Conservation (phyloP, 2,113 vertebrate species). For the Cyprinodon brontotheroides region DNA sequence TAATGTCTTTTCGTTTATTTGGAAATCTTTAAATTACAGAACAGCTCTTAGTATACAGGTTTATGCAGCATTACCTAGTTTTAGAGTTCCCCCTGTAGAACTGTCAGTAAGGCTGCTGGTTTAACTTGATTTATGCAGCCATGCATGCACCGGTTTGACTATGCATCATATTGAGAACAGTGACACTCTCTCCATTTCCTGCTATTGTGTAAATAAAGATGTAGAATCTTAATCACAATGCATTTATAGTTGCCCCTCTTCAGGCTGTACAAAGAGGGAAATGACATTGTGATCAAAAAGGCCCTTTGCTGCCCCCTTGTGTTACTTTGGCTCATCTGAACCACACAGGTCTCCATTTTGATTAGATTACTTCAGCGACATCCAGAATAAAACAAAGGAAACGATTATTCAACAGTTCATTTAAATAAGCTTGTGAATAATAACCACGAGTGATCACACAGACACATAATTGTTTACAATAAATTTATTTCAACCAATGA, state of each 20-base stretch:
- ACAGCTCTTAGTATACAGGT: neutral
- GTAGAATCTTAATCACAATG: neutral
- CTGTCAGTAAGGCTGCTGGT: neutral
- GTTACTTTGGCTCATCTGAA: conserved; percentile 8
- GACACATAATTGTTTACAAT: conserved; percentile 16
- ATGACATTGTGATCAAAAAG: conserved; percentile 4
- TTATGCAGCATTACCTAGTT: neutral
- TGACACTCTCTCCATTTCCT: neutral
- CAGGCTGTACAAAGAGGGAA: neutral
- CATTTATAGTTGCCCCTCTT: neutral
- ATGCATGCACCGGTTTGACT: neutral
- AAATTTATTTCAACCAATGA: conserved; percentile 57
- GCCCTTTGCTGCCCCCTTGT: conserved; percentile 47
- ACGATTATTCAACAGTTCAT: neutral
- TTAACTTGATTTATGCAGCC: neutral
- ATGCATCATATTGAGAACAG: neutral
- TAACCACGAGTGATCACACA: neutral
- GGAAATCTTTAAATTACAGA: neutral
- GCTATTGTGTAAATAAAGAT: neutral
- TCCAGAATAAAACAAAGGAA: neutral
- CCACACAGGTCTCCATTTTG: conserved; percentile 49
- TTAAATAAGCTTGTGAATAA: neutral
- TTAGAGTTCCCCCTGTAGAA: neutral
- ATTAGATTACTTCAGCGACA: neutral
- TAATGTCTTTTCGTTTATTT: neutral